Evolutionary conservation across 1,140 invertebrate species (phyloP), one percentile per base, ranked within the genome.

Genomic region (Magallana angulata): DNA sequence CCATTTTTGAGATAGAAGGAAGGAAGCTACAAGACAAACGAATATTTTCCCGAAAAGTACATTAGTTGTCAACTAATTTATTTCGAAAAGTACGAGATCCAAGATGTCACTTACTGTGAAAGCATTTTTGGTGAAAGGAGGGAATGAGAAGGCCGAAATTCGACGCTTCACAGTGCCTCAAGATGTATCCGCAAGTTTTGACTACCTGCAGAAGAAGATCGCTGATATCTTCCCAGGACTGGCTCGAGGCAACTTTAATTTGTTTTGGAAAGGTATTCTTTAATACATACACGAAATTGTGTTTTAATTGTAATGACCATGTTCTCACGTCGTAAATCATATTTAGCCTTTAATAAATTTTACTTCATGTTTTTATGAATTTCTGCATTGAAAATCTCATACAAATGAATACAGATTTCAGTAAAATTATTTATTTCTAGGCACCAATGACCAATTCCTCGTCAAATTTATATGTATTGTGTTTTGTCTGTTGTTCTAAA

Each of bases 181-280:
- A 6, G 92, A 91, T 86, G 91, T 90, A 9, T 90, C 92, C 1
- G 88, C 87, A 64, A 91, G 89, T 80, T 93, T 87, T 84, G 89
- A 88, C 36, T 91, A 92, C 87, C 71, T 93, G 24, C 85, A 76
- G 57, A 91, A 90, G 85, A 93, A 93, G 84, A 85, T 93, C 24
- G 71, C 89, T 1, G 91, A 92, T 14, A 90, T 93, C 18, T 93
- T 92, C 60, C 92, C 92, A 48, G 87, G 84, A 7, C 87, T 93
- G 7, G 82, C 68, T 14, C 84, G 87, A 59, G 90, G 90, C 76
- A 91, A 90, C 18, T 93, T 93, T 85, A 80, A 76, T 5, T 80
- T 93, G 18, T 92, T 82, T 83, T 93, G 93, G 93, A 92, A 90
- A 92, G 92, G 93, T 92, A 90, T 90, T 89, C 58, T 83, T 48